Percentiles rank a stretch among this genome's conserved stretches.
Evolutionary conservation across 2,113 vertebrate genomes (phyloP).

Genomic region (Paradoxurus hermaphroditus): DNA sequence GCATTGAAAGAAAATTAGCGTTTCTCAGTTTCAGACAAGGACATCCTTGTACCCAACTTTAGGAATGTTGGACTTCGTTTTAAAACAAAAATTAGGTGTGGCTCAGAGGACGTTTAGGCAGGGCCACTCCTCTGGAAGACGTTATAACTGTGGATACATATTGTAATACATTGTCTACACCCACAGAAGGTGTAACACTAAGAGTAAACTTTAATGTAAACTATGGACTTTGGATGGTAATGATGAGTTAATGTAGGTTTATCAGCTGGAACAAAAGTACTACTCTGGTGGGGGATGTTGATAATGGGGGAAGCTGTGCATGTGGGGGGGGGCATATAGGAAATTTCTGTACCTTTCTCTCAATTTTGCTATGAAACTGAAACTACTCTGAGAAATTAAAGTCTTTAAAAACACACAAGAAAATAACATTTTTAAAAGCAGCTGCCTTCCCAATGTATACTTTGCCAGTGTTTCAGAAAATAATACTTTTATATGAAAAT

Average conservation of each 20-base stretch:
- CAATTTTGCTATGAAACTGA: not conserved
- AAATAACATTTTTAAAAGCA: not conserved
- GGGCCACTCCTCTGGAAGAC: not conserved
- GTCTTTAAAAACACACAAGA: not conserved
- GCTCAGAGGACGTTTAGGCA: not conserved
- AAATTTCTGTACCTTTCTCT: not conserved
- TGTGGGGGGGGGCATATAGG: not conserved
- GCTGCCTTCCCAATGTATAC: not conserved
- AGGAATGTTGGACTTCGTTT: slow-evolving; percentile 17
- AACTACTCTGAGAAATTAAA: not conserved
- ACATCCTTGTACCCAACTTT: not conserved
- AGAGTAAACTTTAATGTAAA: not conserved
- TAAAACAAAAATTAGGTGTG: not conserved
- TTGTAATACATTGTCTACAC: not conserved
- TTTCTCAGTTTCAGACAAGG: not conserved
- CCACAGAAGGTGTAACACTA: not conserved
- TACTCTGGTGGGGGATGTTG: not conserved
- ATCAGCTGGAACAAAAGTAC: not conserved
- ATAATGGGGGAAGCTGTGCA: not conserved
- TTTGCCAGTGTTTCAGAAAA: slow-evolving; percentile 30
- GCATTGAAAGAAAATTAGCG: not conserved
- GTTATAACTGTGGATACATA: not conserved
- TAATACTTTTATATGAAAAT: slow-evolving; percentile 18
- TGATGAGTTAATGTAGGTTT: not conserved
- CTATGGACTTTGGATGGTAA: not conserved